Percentiles rank a stretch among this genome's conserved stretches.
Evolutionary conservation across 2,113 vertebrate species (phyloP).

Genomic region (Anthoscopus minutus): DNA sequence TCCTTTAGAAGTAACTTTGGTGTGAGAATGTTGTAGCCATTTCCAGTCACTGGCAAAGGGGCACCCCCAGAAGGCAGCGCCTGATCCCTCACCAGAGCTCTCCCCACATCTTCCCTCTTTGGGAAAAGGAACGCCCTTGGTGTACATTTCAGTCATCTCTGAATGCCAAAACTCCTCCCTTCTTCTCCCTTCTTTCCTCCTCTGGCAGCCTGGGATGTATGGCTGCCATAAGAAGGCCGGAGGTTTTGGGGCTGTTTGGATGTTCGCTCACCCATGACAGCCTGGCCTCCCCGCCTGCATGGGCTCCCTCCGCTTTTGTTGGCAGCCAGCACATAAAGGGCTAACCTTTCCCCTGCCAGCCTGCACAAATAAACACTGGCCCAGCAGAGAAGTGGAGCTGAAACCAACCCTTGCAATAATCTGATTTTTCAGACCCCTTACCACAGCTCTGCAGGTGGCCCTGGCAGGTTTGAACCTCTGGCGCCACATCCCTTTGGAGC

Average conservation of each 20-base stretch:
- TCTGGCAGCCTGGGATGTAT: neutral
- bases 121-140: neutral
- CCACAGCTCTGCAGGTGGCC: neutral
- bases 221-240: neutral
- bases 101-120: neutral
- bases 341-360: slow-evolving; percentile 16
- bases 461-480: neutral
- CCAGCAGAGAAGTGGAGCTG: neutral
- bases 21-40: neutral
- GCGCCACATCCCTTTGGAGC: fast-evolving
- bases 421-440: neutral
- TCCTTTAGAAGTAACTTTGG: neutral
- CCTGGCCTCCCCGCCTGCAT: neutral
- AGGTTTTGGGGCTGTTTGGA: slow-evolving; percentile 10
- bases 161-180: slow-evolving; percentile 7
- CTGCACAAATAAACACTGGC: slow-evolving; percentile 23
- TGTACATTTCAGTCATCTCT: neutral
- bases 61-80: neutral
- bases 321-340: neutral
- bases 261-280: neutral
- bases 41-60: fast-evolving
- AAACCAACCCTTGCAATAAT: neutral
- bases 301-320: neutral
- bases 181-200: neutral
- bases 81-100: neutral